Percentiles rank a stretch among this genome's conserved stretches.
Conservation (phyloP, 2,888 invertebrate genomes). For the Tetranychus piercei region DNA sequence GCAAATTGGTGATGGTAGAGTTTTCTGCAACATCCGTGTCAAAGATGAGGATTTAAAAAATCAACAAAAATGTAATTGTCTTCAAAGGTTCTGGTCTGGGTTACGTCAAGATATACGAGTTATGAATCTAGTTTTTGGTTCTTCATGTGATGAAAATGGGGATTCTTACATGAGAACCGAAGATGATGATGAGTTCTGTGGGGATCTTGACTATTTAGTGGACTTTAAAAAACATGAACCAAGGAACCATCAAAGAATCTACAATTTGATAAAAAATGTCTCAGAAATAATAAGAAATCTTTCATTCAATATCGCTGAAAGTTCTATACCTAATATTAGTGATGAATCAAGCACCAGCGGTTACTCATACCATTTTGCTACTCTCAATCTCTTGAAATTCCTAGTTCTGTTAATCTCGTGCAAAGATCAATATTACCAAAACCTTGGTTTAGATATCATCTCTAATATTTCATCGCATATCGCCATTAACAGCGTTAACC, state of each 20-base stretch:
- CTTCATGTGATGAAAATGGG: not conserved
- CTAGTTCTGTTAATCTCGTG: conserved; percentile 18
- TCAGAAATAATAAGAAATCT: conserved; percentile 19
- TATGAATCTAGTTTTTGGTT: conserved; percentile 12
- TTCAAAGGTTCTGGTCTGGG: conserved; percentile 11
- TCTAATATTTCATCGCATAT: conserved; percentile 19
- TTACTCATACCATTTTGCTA: conserved; percentile 5
- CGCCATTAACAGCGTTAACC: conserved; percentile 6
- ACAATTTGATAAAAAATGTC: conserved; percentile 15
- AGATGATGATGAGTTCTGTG: not conserved
- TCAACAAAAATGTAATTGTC: conserved; percentile 11
- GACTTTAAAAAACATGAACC: not conserved
- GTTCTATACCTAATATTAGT: not conserved
- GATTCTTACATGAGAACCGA: not conserved
- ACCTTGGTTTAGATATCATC: conserved; percentile 20
- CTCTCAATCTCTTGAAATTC: conserved; percentile 19
- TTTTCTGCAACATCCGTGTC: not conserved
- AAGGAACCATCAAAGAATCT: conserved; percentile 14
- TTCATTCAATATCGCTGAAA: conserved; percentile 17
- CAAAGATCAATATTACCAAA: conserved; percentile 13
- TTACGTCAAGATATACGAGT: conserved; percentile 2
- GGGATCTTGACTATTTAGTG: not conserved
- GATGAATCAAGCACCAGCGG: not conserved
- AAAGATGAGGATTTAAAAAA: conserved; percentile 5
- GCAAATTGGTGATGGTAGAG: not conserved